Evolutionary conservation across 2,888 invertebrate species (phyloP).

Genomic region (Mythimna vitellina): DNA sequence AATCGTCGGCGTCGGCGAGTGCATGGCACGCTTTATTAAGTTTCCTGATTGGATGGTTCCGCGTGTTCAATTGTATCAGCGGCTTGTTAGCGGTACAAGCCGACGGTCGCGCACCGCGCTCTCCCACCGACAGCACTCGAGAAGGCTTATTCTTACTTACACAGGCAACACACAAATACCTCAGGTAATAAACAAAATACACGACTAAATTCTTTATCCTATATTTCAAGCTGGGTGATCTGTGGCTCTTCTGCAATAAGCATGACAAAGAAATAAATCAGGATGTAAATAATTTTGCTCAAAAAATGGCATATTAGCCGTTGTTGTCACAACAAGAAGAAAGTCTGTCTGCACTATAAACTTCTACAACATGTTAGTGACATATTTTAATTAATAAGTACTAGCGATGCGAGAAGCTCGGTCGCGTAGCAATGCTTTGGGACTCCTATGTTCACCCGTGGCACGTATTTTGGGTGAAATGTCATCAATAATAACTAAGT

Average conservation of each 20-base stretch:
- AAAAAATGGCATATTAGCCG: neutral
- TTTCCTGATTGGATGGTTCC: constrained; percentile 37
- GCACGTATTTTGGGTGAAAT: no score
- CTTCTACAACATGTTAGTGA: no score
- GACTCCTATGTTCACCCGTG: neutral
- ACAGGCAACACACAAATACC: neutral
- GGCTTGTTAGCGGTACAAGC: no score
- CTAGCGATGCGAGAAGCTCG: neutral
- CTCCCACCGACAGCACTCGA: neutral
- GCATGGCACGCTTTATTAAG: constrained; percentile 36
- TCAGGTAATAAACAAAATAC: neutral
- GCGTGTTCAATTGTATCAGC: constrained; percentile 35
- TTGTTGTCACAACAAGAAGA: no score
- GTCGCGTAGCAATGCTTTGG: neutral
- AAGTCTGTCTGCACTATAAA: no score
- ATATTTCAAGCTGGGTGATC: neutral
- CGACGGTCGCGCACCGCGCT: neutral
- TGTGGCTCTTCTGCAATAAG: neutral
- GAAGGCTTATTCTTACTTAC: neutral
- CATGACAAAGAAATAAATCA: neutral
- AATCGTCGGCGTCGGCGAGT: constrained; percentile 29
- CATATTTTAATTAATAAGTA: no score
- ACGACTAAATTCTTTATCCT: neutral
- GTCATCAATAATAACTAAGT: no score
- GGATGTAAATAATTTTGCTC: no score